Conservation (phyloP, 2,888 invertebrate species). For the Eurytoma adleriae region DNA sequence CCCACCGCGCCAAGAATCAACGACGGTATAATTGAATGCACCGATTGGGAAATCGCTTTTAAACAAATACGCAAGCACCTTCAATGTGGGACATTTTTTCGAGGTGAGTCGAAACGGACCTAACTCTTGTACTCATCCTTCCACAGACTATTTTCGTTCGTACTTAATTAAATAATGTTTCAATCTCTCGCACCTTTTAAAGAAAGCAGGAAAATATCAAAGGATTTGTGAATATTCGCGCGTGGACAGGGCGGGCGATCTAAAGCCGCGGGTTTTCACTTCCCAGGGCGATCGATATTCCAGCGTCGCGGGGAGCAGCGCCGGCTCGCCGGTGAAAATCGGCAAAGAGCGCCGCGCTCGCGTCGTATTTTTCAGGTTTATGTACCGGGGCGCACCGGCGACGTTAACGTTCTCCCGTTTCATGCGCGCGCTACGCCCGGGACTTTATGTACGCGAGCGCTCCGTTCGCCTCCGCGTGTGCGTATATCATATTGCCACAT, state of each 20-base stretch:
- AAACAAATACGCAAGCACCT: not conserved
- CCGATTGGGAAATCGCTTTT: slow-evolving; percentile 21
- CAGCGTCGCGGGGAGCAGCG: not conserved
- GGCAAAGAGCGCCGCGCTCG: slow-evolving; percentile 31
- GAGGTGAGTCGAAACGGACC: too few species aligned
- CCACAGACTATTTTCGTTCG: too few species aligned
- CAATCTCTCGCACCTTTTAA: too few species aligned
- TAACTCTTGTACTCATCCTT: too few species aligned
- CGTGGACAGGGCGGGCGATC: too few species aligned
- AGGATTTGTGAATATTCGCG: too few species aligned
- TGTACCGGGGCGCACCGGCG: slow-evolving; percentile 60
- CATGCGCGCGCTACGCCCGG: slow-evolving; percentile 55
- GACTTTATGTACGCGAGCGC: slow-evolving; percentile 38
- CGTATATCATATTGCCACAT: slow-evolving; percentile 70
- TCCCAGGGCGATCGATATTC: slow-evolving; percentile 36
- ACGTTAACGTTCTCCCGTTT: slow-evolving; percentile 63
- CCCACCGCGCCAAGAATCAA: slow-evolving; percentile 20
- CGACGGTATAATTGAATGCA: slow-evolving; percentile 23
- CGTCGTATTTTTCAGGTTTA: slow-evolving; percentile 65
- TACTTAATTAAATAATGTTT: too few species aligned
- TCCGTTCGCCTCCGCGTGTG: slow-evolving; percentile 53
- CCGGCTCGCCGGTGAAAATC: slow-evolving; percentile 39
- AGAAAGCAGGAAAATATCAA: too few species aligned
- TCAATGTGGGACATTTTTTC: slow-evolving; percentile 1
- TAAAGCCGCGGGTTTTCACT: too few species aligned